Base-by-base conservation (phyloP, 2,113 vertebrate genomes). In the Marmota monax region DNA sequence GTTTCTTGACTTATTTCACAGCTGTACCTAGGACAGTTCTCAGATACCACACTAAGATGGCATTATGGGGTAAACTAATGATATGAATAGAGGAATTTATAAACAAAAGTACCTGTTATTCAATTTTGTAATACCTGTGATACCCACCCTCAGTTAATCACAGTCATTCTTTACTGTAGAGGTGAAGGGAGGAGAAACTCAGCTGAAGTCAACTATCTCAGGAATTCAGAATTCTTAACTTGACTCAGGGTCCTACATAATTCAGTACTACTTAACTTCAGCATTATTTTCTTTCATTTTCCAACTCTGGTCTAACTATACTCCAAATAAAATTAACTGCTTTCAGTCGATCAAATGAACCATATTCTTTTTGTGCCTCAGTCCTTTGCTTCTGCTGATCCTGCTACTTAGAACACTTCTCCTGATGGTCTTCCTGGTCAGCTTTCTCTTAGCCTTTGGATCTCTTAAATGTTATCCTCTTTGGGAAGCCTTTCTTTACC, bases 191-290 rank as follows among this genome's bases (percentile, higher is more conserved):
- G 16, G 61, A 37, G 56, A 18, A 32, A 29, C 56, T 72, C 18
- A 63, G 14, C 48, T 77, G 3, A 42, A 58, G 53, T 82, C 25
- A 82, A 78, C 61, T 39, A 8, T 79, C 27, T 70, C 20, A 51
- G 56, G 70, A 72, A 73, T 79, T 84, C 34, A 67, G 4, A 92
- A n/a, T 88, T 93, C 42, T 72, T 73, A 95, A 70, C n/a, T 72
- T 78, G 61, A 63, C 61, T 63, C 23, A 39, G 56, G 45, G 74
- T 83, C 63, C 74, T 63, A 77, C 10, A 29, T 61, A 84, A 29
- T 87, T 56, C 39, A 20, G 76, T 53, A 45, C 25, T n/a, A 10
- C 58, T 89, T 65, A 65, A 82, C n/a, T 32, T 27, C 27, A 39
- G 37, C 45, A n/a, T 78, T 67, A 53, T 91, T 70, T 92, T 34